phyloP scores from a whole-genome alignment of 1,140 invertebrate species.

The Antheraea mylitta region DNA sequence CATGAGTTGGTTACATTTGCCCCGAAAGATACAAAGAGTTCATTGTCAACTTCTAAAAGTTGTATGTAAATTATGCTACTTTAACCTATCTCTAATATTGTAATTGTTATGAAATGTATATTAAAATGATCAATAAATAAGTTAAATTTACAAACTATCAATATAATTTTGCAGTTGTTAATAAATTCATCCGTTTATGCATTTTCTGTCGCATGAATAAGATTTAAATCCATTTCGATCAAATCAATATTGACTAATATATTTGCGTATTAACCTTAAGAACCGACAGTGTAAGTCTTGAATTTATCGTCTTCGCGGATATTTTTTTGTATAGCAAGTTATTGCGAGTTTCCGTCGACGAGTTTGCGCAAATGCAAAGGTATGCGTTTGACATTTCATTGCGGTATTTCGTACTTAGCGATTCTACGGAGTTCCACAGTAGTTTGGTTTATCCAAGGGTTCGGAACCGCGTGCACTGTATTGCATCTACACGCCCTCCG shows the following conservation, averaged over 20 bases:
- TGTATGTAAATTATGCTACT: no score
- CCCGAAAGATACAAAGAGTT: no score
- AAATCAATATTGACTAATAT: slow-evolving; percentile 13
- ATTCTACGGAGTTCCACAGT: slow-evolving; percentile 43
- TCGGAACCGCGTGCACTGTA: slow-evolving; percentile 60
- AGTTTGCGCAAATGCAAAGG: slow-evolving; percentile 17
- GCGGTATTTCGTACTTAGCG: slow-evolving; percentile 33
- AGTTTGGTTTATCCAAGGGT: slow-evolving; percentile 35
- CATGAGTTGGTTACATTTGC: no score
- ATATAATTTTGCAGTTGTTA: neutral
- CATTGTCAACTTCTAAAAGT: no score
- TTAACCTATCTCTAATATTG: no score
- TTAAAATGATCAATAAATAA: no score
- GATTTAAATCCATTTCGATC: slow-evolving; percentile 10
- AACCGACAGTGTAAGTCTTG: slow-evolving; percentile 33
- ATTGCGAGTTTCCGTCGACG: slow-evolving; percentile 16
- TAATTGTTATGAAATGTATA: no score
- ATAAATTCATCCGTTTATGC: slow-evolving; percentile 2
- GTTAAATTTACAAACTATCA: neutral
- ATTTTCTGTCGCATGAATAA: slow-evolving; percentile 1
- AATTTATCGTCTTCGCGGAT: slow-evolving; percentile 41
- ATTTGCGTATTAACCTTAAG: slow-evolving; percentile 30
- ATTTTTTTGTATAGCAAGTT: slow-evolving; percentile 26
- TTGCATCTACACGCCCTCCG: slow-evolving; percentile 72
- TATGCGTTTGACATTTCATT: slow-evolving; percentile 29